Evolutionary conservation across 2,888 invertebrate species (phyloP).

Genomic region (Colletes collaris): DNA sequence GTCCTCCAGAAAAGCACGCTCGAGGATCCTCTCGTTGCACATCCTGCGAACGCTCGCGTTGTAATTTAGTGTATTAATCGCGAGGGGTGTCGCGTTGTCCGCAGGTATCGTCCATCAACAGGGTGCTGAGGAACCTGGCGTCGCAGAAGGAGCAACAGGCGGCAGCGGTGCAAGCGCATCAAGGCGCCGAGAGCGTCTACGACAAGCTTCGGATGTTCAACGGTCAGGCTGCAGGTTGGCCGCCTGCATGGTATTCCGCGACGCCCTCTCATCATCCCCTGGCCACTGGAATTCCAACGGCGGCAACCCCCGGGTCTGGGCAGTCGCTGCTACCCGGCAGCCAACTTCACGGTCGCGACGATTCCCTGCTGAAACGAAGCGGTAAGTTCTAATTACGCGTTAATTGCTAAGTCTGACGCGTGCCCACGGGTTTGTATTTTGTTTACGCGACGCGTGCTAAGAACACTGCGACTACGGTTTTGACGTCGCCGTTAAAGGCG

Average conservation of each 20-base stretch:
- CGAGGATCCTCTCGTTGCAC: no score
- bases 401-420: conserved; percentile 40
- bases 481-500: no score
- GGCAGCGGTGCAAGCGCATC: conserved; percentile 86
- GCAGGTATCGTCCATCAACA: conserved; percentile 99
- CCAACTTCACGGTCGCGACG: conserved; percentile 84
- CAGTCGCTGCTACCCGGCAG: conserved; percentile 82
- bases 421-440: conserved; percentile 4
- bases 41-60: no score
- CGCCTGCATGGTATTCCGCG: conserved; percentile 94
- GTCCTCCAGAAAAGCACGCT: no score
- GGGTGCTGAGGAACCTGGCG: conserved; percentile 97
- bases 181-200: conserved; percentile 93
- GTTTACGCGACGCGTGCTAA: no score
- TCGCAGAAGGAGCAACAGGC: conserved; percentile 98
- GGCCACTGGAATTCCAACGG: conserved; percentile 78
- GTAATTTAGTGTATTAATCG: not conserved
- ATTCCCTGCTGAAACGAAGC: conserved; percentile 80
- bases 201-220: conserved; percentile 98
- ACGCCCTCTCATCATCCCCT: conserved; percentile 88
- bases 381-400: conserved; percentile 71
- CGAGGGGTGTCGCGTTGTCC: conserved; percentile 56
- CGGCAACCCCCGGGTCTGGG: conserved; percentile 79
- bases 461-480: no score
- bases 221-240: conserved; percentile 91